phyloP scores from a whole-genome alignment of 1,140 invertebrate genomes.

The Euborellia annulipes region DNA sequence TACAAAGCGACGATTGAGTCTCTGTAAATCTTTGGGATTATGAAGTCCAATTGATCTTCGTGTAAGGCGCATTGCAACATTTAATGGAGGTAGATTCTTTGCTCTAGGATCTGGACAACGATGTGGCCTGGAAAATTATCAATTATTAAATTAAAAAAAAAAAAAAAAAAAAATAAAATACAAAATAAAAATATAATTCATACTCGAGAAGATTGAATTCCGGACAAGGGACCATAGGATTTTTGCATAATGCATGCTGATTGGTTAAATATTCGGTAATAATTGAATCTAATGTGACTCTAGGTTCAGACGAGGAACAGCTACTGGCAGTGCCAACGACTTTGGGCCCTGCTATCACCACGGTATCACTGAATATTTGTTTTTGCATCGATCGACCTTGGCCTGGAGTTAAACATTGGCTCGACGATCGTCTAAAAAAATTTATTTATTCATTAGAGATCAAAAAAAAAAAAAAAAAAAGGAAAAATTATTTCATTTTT shows the following conservation, averaged over 20 bases:
- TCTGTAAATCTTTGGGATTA: slow-evolving; percentile 27
- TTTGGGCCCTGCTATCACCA: neutral
- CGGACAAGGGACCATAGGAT: slow-evolving; percentile 79
- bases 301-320: slow-evolving; percentile 24
- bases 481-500: slow-evolving; percentile 13
- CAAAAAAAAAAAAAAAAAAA: neutral
- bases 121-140: slow-evolving; percentile 50
- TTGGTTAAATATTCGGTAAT: slow-evolving; percentile 91
- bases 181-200: slow-evolving; percentile 23
- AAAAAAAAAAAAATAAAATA: slow-evolving; percentile 7
- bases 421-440: too few species aligned
- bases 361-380: slow-evolving; percentile 30
- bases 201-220: slow-evolving; percentile 75
- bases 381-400: slow-evolving; percentile 45
- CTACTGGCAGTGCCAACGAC: slow-evolving; percentile 10
- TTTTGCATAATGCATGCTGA: slow-evolving; percentile 86
- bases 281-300: slow-evolving; percentile 73
- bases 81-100: slow-evolving; percentile 48
- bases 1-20: slow-evolving; percentile 61
- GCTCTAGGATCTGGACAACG: slow-evolving; percentile 79
- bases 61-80: slow-evolving; percentile 46
- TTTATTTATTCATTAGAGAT: too few species aligned
- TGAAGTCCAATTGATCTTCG: slow-evolving; percentile 36
- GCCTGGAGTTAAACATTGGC: too few species aligned
- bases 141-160: slow-evolving; percentile 3